Percentiles rank a stretch among this genome's conserved stretches.
These are phyloP conservation scores for Hybognathus amarus DNA, from an alignment of 2,797 vertebrate genomes.

Conservation along the genomic window DNA sequence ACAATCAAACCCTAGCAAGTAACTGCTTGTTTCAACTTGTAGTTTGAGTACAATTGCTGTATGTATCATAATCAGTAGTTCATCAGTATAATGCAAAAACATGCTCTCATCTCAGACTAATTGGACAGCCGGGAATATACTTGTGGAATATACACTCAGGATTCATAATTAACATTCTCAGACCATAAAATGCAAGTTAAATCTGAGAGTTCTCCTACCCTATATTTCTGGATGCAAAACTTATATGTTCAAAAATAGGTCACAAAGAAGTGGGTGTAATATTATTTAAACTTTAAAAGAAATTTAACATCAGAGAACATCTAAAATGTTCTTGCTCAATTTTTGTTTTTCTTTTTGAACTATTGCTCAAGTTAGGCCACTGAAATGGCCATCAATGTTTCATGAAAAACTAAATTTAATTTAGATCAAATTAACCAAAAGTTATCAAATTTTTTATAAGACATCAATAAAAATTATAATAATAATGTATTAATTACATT, in stretches of 20 bases:
- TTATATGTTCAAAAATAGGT: neutral
- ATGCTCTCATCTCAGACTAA: constrained; percentile 5
- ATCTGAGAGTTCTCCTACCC: neutral
- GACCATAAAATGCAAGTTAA: neutral
- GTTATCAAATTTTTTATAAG: neutral
- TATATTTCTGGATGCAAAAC: neutral
- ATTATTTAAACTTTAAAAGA: neutral
- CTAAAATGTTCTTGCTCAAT: neutral
- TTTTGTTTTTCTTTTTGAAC: neutral
- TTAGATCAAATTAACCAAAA: neutral
- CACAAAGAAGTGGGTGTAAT: neutral
- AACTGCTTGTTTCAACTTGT: constrained; percentile 8
- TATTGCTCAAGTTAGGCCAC: neutral
- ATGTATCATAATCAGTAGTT: constrained; percentile 2
- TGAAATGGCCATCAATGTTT: neutral
- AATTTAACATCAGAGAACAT: too few relatives aligned
- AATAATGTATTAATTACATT: neutral
- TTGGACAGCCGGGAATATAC: constrained; percentile 1
- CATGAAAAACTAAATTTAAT: neutral
- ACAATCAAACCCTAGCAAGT: neutral
- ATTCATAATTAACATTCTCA: neutral
- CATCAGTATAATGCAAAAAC: neutral
- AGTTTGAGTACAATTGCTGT: neutral
- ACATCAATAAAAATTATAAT: too few relatives aligned
- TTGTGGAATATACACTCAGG: neutral